Percentiles rank a stretch among this genome's conserved stretches.
Evolutionary conservation across 2,797 vertebrate species (phyloP).

Genomic region (Lepilemur septentrionalis): DNA sequence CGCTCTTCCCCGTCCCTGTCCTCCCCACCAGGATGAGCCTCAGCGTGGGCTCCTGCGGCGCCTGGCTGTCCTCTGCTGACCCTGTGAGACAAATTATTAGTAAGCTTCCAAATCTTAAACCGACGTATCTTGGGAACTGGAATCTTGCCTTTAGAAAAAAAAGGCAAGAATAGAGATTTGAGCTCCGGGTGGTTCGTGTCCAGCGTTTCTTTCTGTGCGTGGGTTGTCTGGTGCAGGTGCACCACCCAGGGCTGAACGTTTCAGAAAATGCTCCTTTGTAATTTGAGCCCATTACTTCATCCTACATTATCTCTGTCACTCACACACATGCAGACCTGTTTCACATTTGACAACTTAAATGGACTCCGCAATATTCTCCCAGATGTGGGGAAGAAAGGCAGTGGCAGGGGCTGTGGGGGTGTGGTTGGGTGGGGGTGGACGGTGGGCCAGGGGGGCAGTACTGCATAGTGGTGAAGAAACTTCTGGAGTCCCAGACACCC

Average conservation of each 20-base stretch:
- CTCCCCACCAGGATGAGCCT: constrained; percentile 36
- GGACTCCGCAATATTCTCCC: not conserved
- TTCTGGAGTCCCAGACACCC: not conserved
- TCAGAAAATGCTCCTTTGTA: not conserved
- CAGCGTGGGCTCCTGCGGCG: not conserved
- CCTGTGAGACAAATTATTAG: not conserved
- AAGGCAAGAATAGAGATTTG: not conserved
- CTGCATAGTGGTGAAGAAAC: rapidly evolving
- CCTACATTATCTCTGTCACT: not conserved
- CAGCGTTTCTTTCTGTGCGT: too few relatives aligned
- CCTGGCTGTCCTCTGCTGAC: not conserved
- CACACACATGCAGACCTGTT: not conserved
- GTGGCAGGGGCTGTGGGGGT: not conserved
- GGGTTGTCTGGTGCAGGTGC: not conserved
- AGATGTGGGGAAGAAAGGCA: not conserved
- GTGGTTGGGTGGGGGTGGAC: not conserved
- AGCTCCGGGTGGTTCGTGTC: not conserved
- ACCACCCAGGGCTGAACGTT: not conserved
- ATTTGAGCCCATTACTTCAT: too few relatives aligned
- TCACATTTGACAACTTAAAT: not conserved
- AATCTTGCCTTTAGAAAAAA: not conserved
- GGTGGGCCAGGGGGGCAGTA: not conserved
- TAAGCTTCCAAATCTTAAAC: not conserved
- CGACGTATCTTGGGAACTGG: not conserved
- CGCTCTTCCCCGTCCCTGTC: not conserved